phyloP scores from a whole-genome alignment of 1,140 invertebrate genomes.

The Achroia grisella region DNA sequence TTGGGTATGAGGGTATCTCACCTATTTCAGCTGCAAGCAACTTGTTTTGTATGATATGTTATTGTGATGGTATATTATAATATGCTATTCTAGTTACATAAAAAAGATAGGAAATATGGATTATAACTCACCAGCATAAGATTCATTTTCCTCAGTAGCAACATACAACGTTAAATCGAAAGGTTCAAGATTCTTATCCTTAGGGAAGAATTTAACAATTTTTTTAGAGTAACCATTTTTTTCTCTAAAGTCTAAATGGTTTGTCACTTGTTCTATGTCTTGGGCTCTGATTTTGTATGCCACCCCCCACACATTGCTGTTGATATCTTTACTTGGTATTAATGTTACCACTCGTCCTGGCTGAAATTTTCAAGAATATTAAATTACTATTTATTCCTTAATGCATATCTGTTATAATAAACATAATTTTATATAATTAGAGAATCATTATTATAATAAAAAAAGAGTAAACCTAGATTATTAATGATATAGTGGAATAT shows the following conservation, averaged over 20 bases:
- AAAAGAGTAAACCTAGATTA: too few species aligned
- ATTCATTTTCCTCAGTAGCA: conserved; percentile 84
- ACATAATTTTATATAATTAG: too few species aligned
- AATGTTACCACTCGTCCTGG: conserved; percentile 94
- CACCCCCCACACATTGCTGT: conserved; percentile 88
- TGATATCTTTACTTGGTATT: conserved; percentile 78
- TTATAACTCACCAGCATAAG: conserved; percentile 78
- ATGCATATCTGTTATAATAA: conserved; percentile 6
- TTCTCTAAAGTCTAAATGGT: conserved; percentile 91
- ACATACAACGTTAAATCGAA: conserved; percentile 90
- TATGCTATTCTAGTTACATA: too few species aligned
- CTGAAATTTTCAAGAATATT: conserved; percentile 68
- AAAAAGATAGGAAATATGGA: too few species aligned
- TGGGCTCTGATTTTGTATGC: conserved; percentile 88
- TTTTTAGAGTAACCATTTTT: conserved; percentile 89
- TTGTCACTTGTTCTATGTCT: conserved; percentile 81
- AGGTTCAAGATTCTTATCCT: conserved; percentile 56
- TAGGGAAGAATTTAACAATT: conserved; percentile 81
- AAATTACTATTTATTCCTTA: too few species aligned
- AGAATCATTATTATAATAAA: too few species aligned
- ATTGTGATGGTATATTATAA: too few species aligned
- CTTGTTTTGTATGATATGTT: too few species aligned
- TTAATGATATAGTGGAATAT: too few species aligned
- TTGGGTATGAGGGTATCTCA: too few species aligned
- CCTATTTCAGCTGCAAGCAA: too few species aligned